Conservation (phyloP, 2,797 vertebrate genomes). For the Lateolabrax maculatus region DNA sequence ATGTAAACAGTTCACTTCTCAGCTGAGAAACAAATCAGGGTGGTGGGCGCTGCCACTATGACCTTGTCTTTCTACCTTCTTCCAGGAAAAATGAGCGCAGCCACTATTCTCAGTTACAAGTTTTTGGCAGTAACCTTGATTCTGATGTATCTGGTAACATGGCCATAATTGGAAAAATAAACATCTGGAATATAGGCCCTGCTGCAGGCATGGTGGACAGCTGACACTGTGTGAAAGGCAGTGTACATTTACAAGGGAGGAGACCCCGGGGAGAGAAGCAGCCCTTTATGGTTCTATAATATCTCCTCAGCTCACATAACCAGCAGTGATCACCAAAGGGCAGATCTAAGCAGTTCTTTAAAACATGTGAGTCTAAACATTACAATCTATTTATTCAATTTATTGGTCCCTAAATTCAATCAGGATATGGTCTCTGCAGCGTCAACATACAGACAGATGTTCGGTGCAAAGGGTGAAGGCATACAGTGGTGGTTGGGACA, state of each 20-base stretch:
- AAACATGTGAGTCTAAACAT: conserved; percentile 58
- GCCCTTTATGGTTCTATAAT: conserved; percentile 50
- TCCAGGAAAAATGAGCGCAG: conserved; percentile 61
- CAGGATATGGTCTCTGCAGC: conserved; percentile 53
- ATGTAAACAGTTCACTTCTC: conserved; percentile 35
- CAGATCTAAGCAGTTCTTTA: conserved; percentile 44
- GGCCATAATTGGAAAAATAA: conserved; percentile 76
- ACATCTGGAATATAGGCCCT: conserved; percentile 55
- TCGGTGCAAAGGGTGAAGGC: conserved; percentile 18
- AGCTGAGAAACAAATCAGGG: no score
- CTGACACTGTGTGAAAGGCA: conserved; percentile 47
- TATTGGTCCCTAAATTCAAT: conserved; percentile 61
- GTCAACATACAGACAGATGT: conserved; percentile 58
- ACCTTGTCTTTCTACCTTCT: conserved; percentile 51
- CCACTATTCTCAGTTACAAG: conserved; percentile 65
- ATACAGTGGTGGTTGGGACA: neutral
- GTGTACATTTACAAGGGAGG: conserved; percentile 40
- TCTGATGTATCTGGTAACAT: conserved; percentile 71
- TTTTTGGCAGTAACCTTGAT: conserved; percentile 62
- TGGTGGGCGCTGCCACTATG: neutral
- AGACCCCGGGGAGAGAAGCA: conserved; percentile 47
- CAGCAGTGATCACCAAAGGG: conserved; percentile 44
- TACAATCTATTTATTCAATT: conserved; percentile 67
- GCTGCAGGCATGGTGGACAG: conserved; percentile 41
- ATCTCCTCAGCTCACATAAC: conserved; percentile 59